Percentiles rank a stretch among this genome's conserved stretches.
These are phyloP conservation scores for Andrena marginata DNA, from an alignment of 2,888 invertebrate species.

Conservation along the genomic window DNA sequence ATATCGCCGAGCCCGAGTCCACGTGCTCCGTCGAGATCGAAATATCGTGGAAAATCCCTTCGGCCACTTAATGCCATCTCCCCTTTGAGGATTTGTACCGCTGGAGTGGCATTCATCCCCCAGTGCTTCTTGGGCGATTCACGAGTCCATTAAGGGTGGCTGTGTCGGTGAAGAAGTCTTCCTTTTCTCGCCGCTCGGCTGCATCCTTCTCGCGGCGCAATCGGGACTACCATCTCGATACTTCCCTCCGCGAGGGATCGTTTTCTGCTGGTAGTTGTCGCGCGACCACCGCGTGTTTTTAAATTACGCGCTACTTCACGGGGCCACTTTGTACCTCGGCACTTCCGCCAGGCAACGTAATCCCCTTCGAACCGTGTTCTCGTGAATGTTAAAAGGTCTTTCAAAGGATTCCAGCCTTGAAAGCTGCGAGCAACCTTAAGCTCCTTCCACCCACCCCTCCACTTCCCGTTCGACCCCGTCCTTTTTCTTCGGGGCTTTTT, in stretches of 20 bases:
- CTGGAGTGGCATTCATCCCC: not conserved
- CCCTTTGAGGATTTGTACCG: conserved; percentile 9
- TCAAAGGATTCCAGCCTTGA: not conserved
- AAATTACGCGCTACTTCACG: conserved; percentile 44
- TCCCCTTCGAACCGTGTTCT: conserved; percentile 54
- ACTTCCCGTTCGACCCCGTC: not conserved
- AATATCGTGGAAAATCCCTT: not conserved
- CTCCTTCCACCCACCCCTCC: conserved; percentile 4
- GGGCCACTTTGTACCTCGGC: conserved; percentile 55
- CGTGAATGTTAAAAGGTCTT: conserved; percentile 62
- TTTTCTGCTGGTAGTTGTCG: not conserved
- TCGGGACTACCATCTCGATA: conserved; percentile 5
- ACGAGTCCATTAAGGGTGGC: conserved; percentile 9
- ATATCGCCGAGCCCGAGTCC: not conserved
- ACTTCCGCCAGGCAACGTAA: conserved; percentile 37
- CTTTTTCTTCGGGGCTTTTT: conserved; percentile 1
- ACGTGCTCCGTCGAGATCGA: not conserved
- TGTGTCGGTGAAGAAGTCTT: not conserved
- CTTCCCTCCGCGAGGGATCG: not conserved
- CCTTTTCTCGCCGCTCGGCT: not conserved
- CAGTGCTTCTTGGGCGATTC: not conserved
- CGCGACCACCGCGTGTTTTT: conserved; percentile 37
- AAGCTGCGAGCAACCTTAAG: conserved; percentile 13
- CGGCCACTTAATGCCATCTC: conserved; percentile 27
- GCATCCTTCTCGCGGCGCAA: not conserved